Evolutionary conservation across 1,140 invertebrate species (phyloP), one percentile per base, ranked within the genome.

Genomic region (Colletes latitarsis): DNA sequence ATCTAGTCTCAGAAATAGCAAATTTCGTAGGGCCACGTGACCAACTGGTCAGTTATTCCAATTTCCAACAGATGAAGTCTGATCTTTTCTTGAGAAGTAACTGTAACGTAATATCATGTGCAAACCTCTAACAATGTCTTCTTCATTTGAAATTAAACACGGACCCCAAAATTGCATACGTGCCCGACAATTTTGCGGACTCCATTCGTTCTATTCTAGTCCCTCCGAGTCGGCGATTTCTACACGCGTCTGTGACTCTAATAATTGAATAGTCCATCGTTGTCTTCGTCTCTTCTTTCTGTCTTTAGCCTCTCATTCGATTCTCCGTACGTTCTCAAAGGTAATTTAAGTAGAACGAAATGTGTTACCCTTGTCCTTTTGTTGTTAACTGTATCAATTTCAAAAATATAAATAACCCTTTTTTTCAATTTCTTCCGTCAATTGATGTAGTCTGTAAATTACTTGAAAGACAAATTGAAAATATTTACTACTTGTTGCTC

Each of bases 171-270:
- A 17, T 12, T 57, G 77, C 58, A 17, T 21, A 39, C 58, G 30
- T 39, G 62, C 49, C 62, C 49, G 49, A 70, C 49, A 39, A 74
- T 74, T 83, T 74, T 55, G 14, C n/a, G 52, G 53, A 75, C 39
- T 75, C 15, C 39, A 43, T 71, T 30, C n/a, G 41, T 83, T 83
- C 67, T 85, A 80, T 85, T 86, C 71, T 85, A 77, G 81, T 84
- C 39, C n/a, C 39, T 41, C 62, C 77, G 49, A 66, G 14, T 30
- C 53, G 17, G 41, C 53, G 49, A 70, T 84, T 72, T 14, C 82
- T 67, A 52, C 17, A 83, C 67, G 82, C 69, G 19, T 74, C 57
- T 82, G 57, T 70, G 52, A 74, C 46, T 81, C 68, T 81, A 69
- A 81, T 58, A 81, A 73, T 77, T 76, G 67, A 81, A 73, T 57